phyloP scores from a whole-genome alignment of 37 sponge, comb jelly and placozoan species.

The Theonella swinhoei region DNA sequence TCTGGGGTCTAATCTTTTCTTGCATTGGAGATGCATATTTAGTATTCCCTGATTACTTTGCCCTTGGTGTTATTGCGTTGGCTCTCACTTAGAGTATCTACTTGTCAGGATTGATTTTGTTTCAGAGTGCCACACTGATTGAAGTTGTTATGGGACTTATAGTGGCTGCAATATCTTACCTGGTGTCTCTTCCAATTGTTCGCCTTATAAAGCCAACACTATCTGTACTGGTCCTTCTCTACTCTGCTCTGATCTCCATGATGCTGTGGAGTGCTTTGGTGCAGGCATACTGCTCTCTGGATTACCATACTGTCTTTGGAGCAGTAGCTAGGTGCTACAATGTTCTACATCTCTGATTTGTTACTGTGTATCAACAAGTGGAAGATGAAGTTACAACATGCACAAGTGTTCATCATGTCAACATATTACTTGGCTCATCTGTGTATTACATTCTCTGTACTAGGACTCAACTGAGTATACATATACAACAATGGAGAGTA shows the following conservation, averaged over 20 bases:
- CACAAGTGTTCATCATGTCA: conserved; percentile 39
- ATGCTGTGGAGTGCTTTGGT: conserved; percentile 62
- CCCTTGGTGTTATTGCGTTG: conserved; percentile 25
- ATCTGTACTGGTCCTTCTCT: conserved; percentile 17
- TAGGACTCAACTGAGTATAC: background rate
- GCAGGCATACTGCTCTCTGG: background rate
- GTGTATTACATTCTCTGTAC: conserved; percentile 36
- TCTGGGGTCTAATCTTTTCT: conserved; percentile 50
- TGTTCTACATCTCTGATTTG: conserved; percentile 73
- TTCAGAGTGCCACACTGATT: background rate
- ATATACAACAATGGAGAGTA: no score
- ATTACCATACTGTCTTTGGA: background rate
- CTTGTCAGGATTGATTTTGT: conserved; percentile 16
- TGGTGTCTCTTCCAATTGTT: conserved; percentile 15
- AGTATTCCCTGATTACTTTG: conserved; percentile 33
- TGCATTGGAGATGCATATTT: conserved; percentile 59
- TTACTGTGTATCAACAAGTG: conserved; percentile 54
- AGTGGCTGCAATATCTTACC: conserved; percentile 14
- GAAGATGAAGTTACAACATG: conserved; percentile 16
- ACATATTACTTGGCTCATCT: conserved; percentile 74
- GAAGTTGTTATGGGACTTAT: conserved; percentile 15
- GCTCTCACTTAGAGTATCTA: background rate
- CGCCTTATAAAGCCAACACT: conserved; percentile 18
- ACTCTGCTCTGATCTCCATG: conserved; percentile 46
- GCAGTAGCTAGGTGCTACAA: conserved; percentile 53